Base-by-base conservation (phyloP, 2,113 vertebrate species). In the Crotalus horridus region DNA sequence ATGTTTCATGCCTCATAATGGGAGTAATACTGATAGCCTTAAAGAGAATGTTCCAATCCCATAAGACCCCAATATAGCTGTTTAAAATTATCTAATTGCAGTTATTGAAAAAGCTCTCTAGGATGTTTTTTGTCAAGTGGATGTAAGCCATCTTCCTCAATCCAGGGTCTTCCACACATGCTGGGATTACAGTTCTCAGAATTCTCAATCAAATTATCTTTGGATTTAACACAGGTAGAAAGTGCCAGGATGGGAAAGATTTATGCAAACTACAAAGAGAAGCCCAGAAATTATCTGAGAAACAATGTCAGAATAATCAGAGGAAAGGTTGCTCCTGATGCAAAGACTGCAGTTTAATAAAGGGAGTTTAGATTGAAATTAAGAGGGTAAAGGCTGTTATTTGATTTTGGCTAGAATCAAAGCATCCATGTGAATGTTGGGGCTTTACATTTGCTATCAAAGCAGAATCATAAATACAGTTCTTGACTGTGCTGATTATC, bases 401-500 rank as follows among this genome's bases (percentile, higher is more conserved):
- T 96, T 95, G 58, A 88, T 93, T 94, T 96, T 55, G 59, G 0
- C 89, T 90, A 81, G 95, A 96, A 91, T 96, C 91, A 94, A 96
- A 94, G 87, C 86, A 95, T 91, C 74, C 6, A 93, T 97, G 95
- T 96, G 3, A 94, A 90, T 91, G 85, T 93, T 94, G 55, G 8
- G n/a, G 92, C 96, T 95, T 96, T 96, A 93, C 95, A 61, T 94
- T 96, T 93, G 85, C 95, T 95, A 94, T 96, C 95, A 94, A 92
- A 96, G 94, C n/a, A 89, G 95, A 97, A 96, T 93, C 90, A 94
- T 95, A 95, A 91, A 87, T 15, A 51, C 91, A 88, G 5, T 96
- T 97, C 96, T 96, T 96, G 95, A 96, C 96, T 95, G 87, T 93
- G 92, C 95, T 94, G 95, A 97, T 97, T 97, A 95, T 93, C 96